phyloP scores from a whole-genome alignment of 2,113 vertebrate genomes.

The Campylomormyrus numenius region DNA sequence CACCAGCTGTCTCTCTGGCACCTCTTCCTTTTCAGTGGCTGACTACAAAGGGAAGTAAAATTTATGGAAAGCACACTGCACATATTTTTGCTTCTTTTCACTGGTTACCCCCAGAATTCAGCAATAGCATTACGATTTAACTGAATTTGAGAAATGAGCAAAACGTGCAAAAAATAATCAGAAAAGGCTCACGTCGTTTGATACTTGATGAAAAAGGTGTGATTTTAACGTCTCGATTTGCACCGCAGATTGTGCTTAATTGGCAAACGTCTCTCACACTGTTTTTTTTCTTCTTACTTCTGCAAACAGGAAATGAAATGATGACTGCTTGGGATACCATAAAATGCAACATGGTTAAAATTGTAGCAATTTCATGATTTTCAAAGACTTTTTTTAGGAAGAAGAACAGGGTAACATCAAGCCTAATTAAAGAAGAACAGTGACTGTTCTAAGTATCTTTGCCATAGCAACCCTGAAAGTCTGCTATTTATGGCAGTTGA shows the following conservation, averaged over 20 bases:
- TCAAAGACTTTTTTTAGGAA: not conserved
- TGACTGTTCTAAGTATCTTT: not conserved
- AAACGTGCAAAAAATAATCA: not conserved
- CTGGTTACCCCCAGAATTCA: not conserved
- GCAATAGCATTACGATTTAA: not conserved
- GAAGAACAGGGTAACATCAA: not conserved
- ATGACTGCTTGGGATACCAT: not conserved
- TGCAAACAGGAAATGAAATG: not conserved
- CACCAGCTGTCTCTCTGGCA: not conserved
- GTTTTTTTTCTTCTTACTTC: not conserved
- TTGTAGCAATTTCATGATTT: not conserved
- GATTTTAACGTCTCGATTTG: not conserved
- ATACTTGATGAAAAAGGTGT: not conserved
- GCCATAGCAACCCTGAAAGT: conserved; percentile 18
- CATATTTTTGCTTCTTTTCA: not conserved
- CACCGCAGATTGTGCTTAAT: not conserved
- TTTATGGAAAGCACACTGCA: not conserved
- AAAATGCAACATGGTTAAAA: not conserved
- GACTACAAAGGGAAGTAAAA: not conserved
- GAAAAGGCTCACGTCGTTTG: not conserved
- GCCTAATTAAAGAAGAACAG: not conserved
- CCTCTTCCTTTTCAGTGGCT: not conserved
- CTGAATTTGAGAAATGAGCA: not conserved
- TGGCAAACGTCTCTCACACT: not conserved
- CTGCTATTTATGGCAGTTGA: conserved; percentile 12